Percentiles rank a stretch among this genome's conserved stretches.
phyloP scores from a whole-genome alignment of 2,888 invertebrate genomes.

The Cerastis rubricosa region DNA sequence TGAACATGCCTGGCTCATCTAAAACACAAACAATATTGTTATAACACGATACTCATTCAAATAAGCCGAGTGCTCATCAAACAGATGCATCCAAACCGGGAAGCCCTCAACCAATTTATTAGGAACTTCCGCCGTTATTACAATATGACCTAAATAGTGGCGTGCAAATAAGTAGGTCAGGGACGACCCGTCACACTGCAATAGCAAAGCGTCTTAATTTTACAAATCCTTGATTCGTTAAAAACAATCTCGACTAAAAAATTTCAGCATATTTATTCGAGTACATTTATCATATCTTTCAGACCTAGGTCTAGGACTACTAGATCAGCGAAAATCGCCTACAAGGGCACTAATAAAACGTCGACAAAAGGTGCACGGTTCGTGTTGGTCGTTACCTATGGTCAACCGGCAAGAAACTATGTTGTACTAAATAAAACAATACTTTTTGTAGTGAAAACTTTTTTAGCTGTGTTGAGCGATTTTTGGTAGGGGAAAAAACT shows the following conservation, averaged over 20 bases:
- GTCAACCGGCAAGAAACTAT: too few relatives aligned
- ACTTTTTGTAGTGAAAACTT: too few relatives aligned
- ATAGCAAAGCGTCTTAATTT: not conserved
- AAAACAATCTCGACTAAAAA: not conserved
- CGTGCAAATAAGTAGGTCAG: constrained; percentile 18
- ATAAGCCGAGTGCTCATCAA: constrained; percentile 20
- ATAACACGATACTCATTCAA: constrained; percentile 8
- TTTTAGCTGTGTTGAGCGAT: too few relatives aligned
- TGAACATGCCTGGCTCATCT: constrained; percentile 96
- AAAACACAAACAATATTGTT: constrained; percentile 54
- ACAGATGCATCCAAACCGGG: constrained; percentile 29
- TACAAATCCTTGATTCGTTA: not conserved
- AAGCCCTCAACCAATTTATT: not conserved
- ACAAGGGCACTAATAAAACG: too few relatives aligned
- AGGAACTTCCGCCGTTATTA: constrained; percentile 29
- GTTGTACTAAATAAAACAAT: too few relatives aligned
- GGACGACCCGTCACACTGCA: not conserved
- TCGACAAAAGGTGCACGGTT: too few relatives aligned
- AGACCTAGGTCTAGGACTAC: too few relatives aligned
- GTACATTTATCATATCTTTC: too few relatives aligned
- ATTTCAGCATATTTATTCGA: too few relatives aligned
- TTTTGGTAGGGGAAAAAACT: too few relatives aligned
- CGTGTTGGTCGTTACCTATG: too few relatives aligned
- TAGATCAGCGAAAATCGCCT: too few relatives aligned
- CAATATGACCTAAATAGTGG: constrained; percentile 17